Evolutionary conservation across 1,140 invertebrate species (phyloP).

Genomic region (Chlorops oryzae): DNA sequence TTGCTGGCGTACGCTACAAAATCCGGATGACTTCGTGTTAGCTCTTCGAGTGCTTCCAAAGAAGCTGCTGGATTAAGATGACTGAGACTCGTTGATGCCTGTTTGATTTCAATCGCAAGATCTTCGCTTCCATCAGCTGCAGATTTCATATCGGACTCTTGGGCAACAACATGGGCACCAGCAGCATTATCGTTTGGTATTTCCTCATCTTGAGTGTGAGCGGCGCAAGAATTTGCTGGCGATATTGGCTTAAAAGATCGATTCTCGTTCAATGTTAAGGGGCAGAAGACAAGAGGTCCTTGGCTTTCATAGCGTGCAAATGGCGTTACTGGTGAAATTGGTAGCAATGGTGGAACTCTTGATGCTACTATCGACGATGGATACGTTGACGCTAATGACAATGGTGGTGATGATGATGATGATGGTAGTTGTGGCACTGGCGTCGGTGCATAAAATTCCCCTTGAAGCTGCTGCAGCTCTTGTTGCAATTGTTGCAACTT

Average conservation of each 20-base stretch:
- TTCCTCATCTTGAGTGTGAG: no score
- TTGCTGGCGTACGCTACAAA: constrained; percentile 21
- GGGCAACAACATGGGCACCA: background rate
- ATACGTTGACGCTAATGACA: background rate
- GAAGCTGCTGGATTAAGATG: constrained; percentile 34
- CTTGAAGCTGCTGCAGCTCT: constrained; percentile 24
- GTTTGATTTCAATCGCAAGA: constrained; percentile 11
- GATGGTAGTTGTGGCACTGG: no score
- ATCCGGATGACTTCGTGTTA: constrained; percentile 37
- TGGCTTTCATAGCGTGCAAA: constrained; percentile 5
- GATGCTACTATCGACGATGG: background rate
- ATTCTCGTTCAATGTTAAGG: constrained; percentile 28
- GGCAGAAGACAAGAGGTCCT: constrained; percentile 26
- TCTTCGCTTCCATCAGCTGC: constrained; percentile 8
- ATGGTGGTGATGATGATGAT: no score
- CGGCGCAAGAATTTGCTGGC: constrained; percentile 11
- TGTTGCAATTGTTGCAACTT: constrained; percentile 32
- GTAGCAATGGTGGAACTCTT: no score
- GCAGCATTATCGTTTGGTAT: background rate
- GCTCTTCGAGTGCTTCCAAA: constrained; percentile 34
- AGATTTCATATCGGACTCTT: no score
- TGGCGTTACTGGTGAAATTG: no score
- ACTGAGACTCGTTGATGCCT: constrained; percentile 8
- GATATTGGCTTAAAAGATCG: constrained; percentile 44
- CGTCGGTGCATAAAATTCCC: no score